Evolutionary conservation across 2,888 invertebrate genomes (phyloP).

Genomic region (Acronicta aceris): DNA sequence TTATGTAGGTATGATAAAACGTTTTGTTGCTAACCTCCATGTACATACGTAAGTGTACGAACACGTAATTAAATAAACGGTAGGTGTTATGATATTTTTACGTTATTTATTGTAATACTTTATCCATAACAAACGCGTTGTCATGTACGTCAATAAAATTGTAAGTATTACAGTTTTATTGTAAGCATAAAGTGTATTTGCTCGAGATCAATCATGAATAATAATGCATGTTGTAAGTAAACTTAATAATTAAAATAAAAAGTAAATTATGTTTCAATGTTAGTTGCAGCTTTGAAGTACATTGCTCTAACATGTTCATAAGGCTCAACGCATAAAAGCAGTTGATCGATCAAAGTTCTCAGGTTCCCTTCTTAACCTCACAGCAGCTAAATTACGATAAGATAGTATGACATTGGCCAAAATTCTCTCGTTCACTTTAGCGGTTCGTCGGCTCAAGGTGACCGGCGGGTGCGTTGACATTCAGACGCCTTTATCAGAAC

Average conservation of each 20-base stretch:
- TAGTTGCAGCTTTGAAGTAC: conserved; percentile 5
- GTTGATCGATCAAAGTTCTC: conserved; percentile 23
- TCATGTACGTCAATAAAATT: too few relatives aligned
- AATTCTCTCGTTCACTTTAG: conserved; percentile 74
- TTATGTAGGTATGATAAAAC: conserved; percentile 17
- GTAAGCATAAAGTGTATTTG: too few relatives aligned
- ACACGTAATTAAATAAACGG: conserved; percentile 40
- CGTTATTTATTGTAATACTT: not conserved
- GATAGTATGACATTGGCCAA: conserved; percentile 77
- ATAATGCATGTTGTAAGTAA: too few relatives aligned
- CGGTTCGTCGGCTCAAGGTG: conserved; percentile 78
- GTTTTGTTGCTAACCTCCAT: conserved; percentile 46
- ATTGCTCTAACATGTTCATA: conserved; percentile 33
- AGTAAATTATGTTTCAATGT: not conserved
- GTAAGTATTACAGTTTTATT: too few relatives aligned
- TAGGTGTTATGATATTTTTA: conserved; percentile 9
- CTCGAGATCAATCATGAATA: too few relatives aligned
- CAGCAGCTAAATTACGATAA: conserved; percentile 61
- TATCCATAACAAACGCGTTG: not conserved
- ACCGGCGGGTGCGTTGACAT: conserved; percentile 85
- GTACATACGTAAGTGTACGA: conserved; percentile 28
- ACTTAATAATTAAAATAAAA: too few relatives aligned
- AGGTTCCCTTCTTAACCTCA: conserved; percentile 41
- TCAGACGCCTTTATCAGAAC: conserved; percentile 83
- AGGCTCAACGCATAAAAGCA: conserved; percentile 28